Evolutionary conservation across 2,797 vertebrate species (phyloP).

Genomic region (Cottoperca gobio): DNA sequence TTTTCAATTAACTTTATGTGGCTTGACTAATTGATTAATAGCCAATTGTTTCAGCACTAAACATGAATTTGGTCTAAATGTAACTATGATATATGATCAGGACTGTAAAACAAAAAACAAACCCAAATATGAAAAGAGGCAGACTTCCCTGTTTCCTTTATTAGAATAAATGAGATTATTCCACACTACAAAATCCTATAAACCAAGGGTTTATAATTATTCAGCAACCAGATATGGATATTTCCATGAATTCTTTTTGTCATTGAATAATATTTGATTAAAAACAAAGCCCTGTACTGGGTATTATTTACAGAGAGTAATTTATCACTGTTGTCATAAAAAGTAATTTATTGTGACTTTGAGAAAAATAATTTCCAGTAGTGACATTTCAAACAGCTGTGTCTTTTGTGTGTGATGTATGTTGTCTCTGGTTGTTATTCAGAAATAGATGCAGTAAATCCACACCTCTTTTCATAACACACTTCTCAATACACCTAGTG

Average conservation of each 20-base stretch:
- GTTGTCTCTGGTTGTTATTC: not conserved
- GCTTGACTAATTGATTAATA: not conserved
- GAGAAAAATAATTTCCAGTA: slow-evolving; percentile 1
- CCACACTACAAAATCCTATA: not conserved
- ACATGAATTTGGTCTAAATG: not conserved
- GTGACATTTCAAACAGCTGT: slow-evolving; percentile 4
- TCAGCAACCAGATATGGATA: not conserved
- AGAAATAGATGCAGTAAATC: not conserved
- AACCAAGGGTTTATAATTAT: slow-evolving; percentile 19
- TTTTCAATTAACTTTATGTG: not conserved
- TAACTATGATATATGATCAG: not conserved
- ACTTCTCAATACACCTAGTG: no score
- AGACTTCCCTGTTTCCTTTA: not conserved
- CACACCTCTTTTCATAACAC: slow-evolving; percentile 7
- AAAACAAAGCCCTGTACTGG: not conserved
- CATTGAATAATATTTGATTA: slow-evolving; percentile 9
- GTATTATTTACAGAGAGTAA: slow-evolving; percentile 22
- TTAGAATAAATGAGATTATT: slow-evolving; percentile 30
- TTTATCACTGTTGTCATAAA: not conserved
- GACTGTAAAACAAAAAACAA: slow-evolving; percentile 5
- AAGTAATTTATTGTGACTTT: slow-evolving; percentile 5
- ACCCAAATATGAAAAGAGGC: not conserved
- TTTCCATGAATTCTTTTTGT: not conserved
- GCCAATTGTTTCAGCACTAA: not conserved
- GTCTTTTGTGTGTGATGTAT: not conserved